phyloP scores from a whole-genome alignment of 1,140 invertebrate species.

The Pogonus chalceus region DNA sequence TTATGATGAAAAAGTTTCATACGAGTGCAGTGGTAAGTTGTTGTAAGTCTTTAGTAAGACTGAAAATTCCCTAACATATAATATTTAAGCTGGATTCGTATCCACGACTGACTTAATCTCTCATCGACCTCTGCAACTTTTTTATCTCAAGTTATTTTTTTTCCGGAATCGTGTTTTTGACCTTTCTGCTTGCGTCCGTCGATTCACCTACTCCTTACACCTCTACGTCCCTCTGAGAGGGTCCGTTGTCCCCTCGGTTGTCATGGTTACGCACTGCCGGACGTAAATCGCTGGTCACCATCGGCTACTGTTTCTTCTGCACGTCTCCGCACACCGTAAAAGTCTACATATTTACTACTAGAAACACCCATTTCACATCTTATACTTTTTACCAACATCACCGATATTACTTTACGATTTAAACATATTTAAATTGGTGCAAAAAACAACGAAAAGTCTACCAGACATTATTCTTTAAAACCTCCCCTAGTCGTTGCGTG shows the following conservation, averaged over 20 bases:
- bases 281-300: constrained; percentile 6
- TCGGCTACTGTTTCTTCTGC: not conserved
- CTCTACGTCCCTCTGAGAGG: not conserved
- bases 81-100: not conserved
- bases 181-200: not conserved
- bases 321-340: not conserved
- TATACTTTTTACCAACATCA: not conserved
- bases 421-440: too few relatives aligned
- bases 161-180: constrained; percentile 3
- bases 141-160: constrained; percentile 7
- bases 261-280: not conserved
- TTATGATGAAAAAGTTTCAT: too few relatives aligned
- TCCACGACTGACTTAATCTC: constrained; percentile 1
- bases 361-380: not conserved
- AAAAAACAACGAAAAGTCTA: too few relatives aligned
- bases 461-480: not conserved
- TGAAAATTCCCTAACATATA: not conserved
- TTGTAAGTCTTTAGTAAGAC: too few relatives aligned
- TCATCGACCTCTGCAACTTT: not conserved
- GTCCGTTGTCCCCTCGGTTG: constrained; percentile 5
- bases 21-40: too few relatives aligned
- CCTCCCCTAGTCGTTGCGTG: not conserved
- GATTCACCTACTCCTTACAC: not conserved
- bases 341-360: too few relatives aligned
- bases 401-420: too few relatives aligned